Conservation (phyloP, 2,113 vertebrate species). For the Steatornis caripensis region DNA sequence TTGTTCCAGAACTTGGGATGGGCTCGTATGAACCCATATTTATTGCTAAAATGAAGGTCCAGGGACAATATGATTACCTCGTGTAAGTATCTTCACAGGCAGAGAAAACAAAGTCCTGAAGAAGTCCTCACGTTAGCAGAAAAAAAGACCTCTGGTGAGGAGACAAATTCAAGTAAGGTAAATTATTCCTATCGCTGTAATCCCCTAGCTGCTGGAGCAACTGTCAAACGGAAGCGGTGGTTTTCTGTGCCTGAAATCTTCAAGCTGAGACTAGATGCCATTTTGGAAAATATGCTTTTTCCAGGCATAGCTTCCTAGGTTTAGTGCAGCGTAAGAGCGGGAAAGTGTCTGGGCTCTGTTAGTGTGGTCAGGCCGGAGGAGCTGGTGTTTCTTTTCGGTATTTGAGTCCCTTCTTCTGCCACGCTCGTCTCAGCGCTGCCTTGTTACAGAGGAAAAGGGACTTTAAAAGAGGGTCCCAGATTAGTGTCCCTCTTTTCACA, state of each 20-base stretch:
- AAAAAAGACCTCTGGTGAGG: not conserved
- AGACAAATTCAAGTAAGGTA: not conserved
- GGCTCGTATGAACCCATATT: rapidly evolving
- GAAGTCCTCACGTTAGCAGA: not conserved
- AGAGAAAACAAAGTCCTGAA: not conserved
- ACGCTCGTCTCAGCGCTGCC: not conserved
- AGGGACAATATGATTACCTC: not conserved
- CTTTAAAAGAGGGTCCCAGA: not conserved
- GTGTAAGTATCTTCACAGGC: not conserved
- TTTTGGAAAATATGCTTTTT: not conserved
- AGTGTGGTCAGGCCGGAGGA: not conserved
- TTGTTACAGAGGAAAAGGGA: not conserved
- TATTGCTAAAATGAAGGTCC: not conserved
- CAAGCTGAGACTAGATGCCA: not conserved
- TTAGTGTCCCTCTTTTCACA: not conserved
- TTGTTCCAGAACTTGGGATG: not conserved
- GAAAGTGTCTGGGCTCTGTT: not conserved
- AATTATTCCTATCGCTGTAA: not conserved
- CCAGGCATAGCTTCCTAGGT: not conserved
- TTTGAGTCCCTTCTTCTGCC: not conserved
- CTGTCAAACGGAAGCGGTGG: not conserved
- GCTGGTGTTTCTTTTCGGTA: not conserved
- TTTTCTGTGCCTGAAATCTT: not conserved
- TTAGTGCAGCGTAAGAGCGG: not conserved
- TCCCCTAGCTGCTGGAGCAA: not conserved